Conservation (phyloP, 2,888 invertebrate genomes). For the Ferrisia virgata region DNA sequence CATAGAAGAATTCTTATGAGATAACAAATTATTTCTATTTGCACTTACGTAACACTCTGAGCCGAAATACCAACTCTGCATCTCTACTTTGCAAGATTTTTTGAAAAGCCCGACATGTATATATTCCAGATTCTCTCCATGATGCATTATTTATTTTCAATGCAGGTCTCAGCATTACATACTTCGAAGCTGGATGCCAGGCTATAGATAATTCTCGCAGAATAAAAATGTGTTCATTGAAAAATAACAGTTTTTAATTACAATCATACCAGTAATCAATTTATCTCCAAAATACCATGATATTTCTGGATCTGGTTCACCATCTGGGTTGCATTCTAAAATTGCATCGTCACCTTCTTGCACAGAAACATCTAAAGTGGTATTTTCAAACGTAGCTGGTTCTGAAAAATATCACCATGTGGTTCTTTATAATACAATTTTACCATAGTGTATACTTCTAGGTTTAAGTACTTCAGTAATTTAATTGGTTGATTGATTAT, state of each 20-base stretch:
- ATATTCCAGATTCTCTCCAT: conserved; percentile 22
- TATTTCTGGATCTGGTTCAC: conserved; percentile 34
- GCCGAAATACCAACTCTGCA: conserved; percentile 1
- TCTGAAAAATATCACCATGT: conserved; percentile 35
- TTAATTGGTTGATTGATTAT: not conserved
- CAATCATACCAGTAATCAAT: not conserved
- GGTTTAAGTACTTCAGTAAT: not conserved
- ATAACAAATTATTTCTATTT: not conserved
- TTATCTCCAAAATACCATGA: conserved; percentile 33
- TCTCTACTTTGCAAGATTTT: conserved; percentile 39
- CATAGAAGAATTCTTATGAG: not conserved
- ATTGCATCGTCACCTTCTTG: conserved; percentile 7
- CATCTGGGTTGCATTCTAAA: conserved; percentile 29
- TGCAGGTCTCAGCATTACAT: not conserved
- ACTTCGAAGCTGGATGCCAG: not conserved
- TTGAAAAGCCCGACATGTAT: conserved; percentile 43
- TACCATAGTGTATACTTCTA: no score
- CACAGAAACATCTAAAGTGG: not conserved
- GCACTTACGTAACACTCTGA: conserved; percentile 36
- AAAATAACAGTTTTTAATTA: not conserved
- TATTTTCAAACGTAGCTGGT: conserved; percentile 2
- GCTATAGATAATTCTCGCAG: no score
- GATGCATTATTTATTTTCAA: conserved; percentile 24
- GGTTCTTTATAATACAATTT: no score
- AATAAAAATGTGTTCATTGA: not conserved